phyloP scores from a whole-genome alignment of 2,888 invertebrate genomes.

The Drosophila paramelanica region DNA sequence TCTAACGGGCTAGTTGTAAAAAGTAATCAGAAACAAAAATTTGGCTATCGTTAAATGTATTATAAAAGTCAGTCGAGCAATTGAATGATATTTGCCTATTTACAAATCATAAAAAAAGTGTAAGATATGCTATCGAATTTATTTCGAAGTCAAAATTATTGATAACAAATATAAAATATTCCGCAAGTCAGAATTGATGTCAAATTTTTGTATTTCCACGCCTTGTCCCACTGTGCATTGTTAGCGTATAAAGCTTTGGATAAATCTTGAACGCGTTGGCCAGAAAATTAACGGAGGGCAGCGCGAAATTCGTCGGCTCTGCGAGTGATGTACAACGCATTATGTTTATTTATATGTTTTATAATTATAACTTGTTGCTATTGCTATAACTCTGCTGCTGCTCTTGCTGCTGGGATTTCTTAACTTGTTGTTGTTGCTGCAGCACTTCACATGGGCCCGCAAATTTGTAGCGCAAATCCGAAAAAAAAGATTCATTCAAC shows the following conservation, averaged over 20 bases:
- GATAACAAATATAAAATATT: neutral
- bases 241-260: neutral
- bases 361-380: constrained; percentile 62
- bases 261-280: constrained; percentile 14
- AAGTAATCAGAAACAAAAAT: no score
- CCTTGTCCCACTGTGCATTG: constrained; percentile 14
- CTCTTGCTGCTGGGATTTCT: constrained; percentile 2
- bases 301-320: constrained; percentile 55
- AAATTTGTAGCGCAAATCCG: constrained; percentile 69
- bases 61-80: no score
- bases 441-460: constrained; percentile 69
- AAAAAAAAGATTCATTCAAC: constrained; percentile 67
- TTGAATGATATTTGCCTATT: no score
- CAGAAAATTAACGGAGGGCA: constrained; percentile 24
- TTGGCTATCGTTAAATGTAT: no score
- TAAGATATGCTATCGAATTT: no score
- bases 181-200: no score
- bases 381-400: constrained; percentile 18
- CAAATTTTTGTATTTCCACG: no score
- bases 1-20: no score
- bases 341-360: constrained; percentile 62
- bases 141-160: neutral
- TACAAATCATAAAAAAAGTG: no score
- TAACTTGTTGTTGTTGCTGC: constrained; percentile 35
- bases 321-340: constrained; percentile 31